A percentile compares a stretch with the other conserved stretches of the same genome.
These are phyloP conservation scores for Caradrina kadenii DNA, from an alignment of 2,888 invertebrate genomes.

Conservation along the genomic window DNA sequence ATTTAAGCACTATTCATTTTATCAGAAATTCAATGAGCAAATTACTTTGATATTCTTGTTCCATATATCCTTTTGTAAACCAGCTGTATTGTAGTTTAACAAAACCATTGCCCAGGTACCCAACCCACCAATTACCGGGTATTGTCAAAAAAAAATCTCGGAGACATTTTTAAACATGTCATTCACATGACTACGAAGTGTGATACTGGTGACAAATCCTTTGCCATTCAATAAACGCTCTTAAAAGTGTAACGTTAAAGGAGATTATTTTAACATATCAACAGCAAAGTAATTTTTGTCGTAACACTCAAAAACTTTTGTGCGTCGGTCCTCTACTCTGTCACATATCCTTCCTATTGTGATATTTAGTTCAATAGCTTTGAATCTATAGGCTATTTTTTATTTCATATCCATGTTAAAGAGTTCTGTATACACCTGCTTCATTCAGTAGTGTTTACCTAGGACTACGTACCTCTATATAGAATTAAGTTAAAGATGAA, in stretches of 20 bases:
- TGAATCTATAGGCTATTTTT: slow-evolving; percentile 76
- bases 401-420: slow-evolving; percentile 77
- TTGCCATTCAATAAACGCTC: slow-evolving; percentile 62
- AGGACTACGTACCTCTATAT: slow-evolving; percentile 54
- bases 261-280: not conserved
- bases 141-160: slow-evolving; percentile 85
- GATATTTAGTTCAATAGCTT: slow-evolving; percentile 82
- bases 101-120: slow-evolving; percentile 89
- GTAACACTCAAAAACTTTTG: slow-evolving; percentile 83
- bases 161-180: slow-evolving; percentile 89
- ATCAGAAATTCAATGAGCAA: slow-evolving; percentile 77
- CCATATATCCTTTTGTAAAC: slow-evolving; percentile 80
- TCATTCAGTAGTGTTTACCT: slow-evolving; percentile 68
- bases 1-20: slow-evolving; percentile 72
- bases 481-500: slow-evolving; percentile 44
- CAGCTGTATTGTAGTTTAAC: slow-evolving; percentile 84
- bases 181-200: slow-evolving; percentile 74
- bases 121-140: slow-evolving; percentile 89
- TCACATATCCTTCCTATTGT: slow-evolving; percentile 90
- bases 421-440: slow-evolving; percentile 84
- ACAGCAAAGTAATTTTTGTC: slow-evolving; percentile 65
- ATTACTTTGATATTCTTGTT: slow-evolving; percentile 84
- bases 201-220: slow-evolving; percentile 21
- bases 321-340: slow-evolving; percentile 86
- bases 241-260: slow-evolving; percentile 50